Evolutionary conservation across 2,113 vertebrate genomes (phyloP), one percentile per base, ranked within the genome.

Genomic region (Merops nubicus): DNA sequence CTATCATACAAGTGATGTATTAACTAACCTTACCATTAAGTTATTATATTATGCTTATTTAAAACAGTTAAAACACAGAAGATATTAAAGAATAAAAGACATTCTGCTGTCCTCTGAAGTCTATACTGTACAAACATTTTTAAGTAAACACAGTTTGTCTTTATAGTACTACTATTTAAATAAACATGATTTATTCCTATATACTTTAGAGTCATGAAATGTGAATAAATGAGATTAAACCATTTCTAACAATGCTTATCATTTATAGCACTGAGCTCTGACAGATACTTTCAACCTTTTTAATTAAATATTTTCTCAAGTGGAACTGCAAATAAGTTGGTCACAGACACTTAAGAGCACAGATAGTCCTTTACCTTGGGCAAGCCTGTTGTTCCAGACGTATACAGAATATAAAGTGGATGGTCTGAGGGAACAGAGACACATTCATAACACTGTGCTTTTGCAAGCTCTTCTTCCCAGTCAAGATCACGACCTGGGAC

Each of bases 331-430:
- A 87, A 68, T 28, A 85, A 18, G 16, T 23, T 88, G 70, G 12
- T 38, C 54, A 67, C 15, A 84, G 31, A 56, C 14, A 63, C 10
- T 85, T 69, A 47, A 47, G n/a, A 47, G 7, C 36, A 64, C 34
- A 94, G 62, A 80, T 1, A 88, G n/a, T 8, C 9, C 12, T 72
- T 72, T 98, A 99, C 99, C 99, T 99, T 99, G 20, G 99, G 99
- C 5, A 98, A 96, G 12, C 99, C 99, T 2, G 99, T 99, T 75
- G 99, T 99, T 70, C 99, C 99, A 15, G 99, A 99, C 12, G 99
- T 99, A 91, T 99, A 99, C 29, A 99, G 98, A 96, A 99, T 98
- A 57, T 99, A 99, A 48, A 99, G 98, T 0, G 99, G 99, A 76
- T 99, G 99, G 79, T 98, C 98, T 29, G 99, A 99, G 57, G 98